phyloP scores from a whole-genome alignment of 2,888 invertebrate genomes.

The Oasisia sp. region DNA sequence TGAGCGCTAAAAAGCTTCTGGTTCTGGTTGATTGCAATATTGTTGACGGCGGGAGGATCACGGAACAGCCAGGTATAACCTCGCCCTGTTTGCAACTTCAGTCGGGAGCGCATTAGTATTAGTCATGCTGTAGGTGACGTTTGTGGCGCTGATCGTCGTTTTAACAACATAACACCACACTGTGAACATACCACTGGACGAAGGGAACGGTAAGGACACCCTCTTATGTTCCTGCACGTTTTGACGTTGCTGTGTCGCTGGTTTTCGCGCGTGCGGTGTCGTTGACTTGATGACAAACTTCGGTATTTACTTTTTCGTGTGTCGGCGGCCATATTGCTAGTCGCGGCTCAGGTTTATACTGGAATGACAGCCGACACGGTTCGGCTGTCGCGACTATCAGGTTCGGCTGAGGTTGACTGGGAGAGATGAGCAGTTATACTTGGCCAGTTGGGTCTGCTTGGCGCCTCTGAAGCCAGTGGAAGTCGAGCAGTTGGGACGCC shows the following conservation, averaged over 20 bases:
- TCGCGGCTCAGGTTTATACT: not conserved
- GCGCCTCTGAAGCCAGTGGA: not conserved
- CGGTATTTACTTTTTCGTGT: slow-evolving; percentile 7
- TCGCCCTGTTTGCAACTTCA: slow-evolving; percentile 13
- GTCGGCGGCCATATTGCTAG: not conserved
- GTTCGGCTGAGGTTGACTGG: not conserved
- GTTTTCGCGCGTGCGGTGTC: not conserved
- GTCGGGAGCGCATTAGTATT: not conserved
- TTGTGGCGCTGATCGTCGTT: not conserved
- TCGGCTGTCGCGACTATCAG: not conserved
- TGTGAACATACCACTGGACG: not conserved
- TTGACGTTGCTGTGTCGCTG: not conserved
- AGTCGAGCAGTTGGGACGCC: not conserved
- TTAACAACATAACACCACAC: not conserved
- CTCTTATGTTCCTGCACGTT: not conserved
- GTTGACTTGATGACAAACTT: not conserved
- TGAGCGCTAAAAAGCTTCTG: not conserved
- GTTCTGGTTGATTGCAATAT: not conserved
- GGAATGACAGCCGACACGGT: not conserved
- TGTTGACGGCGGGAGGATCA: not conserved
- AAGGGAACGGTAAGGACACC: not conserved
- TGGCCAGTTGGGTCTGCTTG: not conserved
- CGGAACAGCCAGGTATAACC: slow-evolving; percentile 17
- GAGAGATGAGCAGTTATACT: not conserved
- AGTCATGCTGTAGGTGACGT: not conserved